These are phyloP conservation scores for Rhipidura dahli DNA, from an alignment of 2,113 vertebrate species.

Conservation along the genomic window DNA sequence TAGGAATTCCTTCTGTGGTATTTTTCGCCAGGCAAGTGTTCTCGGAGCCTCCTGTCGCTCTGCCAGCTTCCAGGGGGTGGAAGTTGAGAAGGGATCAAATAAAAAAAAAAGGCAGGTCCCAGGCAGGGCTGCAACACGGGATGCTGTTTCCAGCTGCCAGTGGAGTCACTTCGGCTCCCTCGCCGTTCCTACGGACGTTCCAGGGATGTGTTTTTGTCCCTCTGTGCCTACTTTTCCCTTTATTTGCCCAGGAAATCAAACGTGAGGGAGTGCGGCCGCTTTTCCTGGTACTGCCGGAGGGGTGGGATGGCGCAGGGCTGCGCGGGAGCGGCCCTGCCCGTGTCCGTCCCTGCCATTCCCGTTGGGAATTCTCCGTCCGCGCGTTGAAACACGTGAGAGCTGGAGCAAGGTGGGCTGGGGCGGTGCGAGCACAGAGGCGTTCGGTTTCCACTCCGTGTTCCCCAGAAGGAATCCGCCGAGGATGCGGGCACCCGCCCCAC, in stretches of 20 bases:
- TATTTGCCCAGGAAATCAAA: neutral
- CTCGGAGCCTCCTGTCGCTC: neutral
- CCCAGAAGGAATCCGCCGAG: neutral
- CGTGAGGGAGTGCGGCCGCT: neutral
- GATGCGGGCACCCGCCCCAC: accelerated
- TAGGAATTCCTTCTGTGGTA: slow-evolving; percentile 68
- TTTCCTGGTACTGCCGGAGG: neutral
- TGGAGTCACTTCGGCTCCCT: neutral
- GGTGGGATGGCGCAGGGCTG: neutral
- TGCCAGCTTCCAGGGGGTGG: neutral
- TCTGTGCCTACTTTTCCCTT: neutral
- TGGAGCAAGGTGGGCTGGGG: neutral
- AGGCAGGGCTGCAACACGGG: neutral
- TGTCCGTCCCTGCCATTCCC: neutral
- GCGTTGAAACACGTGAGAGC: accelerated
- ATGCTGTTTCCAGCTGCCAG: neutral
- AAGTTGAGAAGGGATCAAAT: neutral
- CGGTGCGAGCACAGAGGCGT: accelerated
- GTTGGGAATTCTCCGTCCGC: accelerated
- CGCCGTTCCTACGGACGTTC: accelerated
- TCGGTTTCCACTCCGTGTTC: neutral
- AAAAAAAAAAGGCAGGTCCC: neutral
- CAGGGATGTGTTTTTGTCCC: neutral
- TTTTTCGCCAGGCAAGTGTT: slow-evolving; percentile 67
- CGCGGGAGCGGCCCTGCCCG: neutral